Percentiles rank a stretch among this genome's conserved stretches.
These are phyloP conservation scores for Lasioglossum morio DNA, from an alignment of 2,888 invertebrate genomes.

Conservation along the genomic window DNA sequence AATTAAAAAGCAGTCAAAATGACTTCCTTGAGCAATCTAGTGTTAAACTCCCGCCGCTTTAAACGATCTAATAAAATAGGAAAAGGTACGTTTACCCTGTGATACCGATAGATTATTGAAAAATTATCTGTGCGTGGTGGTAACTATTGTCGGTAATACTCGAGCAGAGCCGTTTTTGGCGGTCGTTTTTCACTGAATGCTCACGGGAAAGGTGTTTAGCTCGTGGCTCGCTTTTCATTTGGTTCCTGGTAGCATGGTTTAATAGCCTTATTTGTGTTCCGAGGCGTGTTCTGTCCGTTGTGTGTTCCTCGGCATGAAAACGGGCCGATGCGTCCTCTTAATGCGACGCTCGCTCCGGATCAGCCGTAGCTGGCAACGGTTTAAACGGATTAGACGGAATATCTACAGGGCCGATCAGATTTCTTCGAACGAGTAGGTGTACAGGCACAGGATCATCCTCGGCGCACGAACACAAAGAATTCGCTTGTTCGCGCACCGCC, in stretches of 20 bases:
- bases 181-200: not conserved
- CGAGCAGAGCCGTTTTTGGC: not conserved
- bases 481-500: constrained; percentile 44
- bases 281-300: constrained; percentile 32
- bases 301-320: constrained; percentile 46
- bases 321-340: constrained; percentile 45
- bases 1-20: no score
- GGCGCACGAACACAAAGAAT: constrained; percentile 35
- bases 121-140: not conserved
- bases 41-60: no score
- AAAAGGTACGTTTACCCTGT: no score
- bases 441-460: constrained; percentile 46
- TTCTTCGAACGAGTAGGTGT: constrained; percentile 47
- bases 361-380: constrained; percentile 37
- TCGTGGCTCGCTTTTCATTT: constrained; percentile 17
- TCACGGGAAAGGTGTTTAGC: not conserved
- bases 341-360: constrained; percentile 30
- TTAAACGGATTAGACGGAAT: constrained; percentile 66
- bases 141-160: no score
- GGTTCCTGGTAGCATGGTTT: constrained; percentile 49
- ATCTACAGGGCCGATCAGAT: constrained; percentile 58
- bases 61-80: no score
- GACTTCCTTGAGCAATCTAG: no score
- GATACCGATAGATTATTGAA: not conserved
- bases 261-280: constrained; percentile 50